A percentile compares a stretch with the other conserved stretches of the same genome.
These are phyloP conservation scores for Scotopteryx bipunctaria DNA, from an alignment of 2,888 invertebrate species.

Conservation along the genomic window DNA sequence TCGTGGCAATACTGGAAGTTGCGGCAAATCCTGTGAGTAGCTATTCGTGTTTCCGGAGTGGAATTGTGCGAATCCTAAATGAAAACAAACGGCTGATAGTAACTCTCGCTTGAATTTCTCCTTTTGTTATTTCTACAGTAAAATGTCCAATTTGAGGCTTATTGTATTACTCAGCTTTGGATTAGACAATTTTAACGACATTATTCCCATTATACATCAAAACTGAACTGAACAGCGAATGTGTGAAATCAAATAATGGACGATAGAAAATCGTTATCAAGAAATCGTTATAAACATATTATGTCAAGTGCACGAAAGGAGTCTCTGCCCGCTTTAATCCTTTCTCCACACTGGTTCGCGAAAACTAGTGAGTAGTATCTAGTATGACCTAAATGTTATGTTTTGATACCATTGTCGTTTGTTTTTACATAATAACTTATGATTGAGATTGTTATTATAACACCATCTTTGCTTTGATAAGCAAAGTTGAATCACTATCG, in stretches of 20 bases:
- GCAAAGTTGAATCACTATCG: no score
- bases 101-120: constrained; percentile 37
- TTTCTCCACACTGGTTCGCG: no score
- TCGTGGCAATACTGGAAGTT: constrained; percentile 40
- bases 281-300: no score
- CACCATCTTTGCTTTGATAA: no score
- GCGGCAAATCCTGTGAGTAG: constrained; percentile 42
- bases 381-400: no score
- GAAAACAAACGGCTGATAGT: constrained; percentile 45
- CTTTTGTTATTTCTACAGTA: constrained; percentile 39
- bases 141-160: constrained; percentile 43
- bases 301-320: no score
- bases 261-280: no score
- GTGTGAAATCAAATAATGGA: constrained; percentile 1
- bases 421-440: no score
- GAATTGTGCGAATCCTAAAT: constrained; percentile 41
- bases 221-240: constrained; percentile 5
- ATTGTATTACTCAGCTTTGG: constrained; percentile 40
- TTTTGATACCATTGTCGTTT: no score
- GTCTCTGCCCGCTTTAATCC: no score
- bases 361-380: no score
- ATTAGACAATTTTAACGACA: constrained; percentile 27
- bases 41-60: constrained; percentile 40
- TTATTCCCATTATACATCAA: constrained; percentile 2
- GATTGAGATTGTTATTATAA: no score